Conservation (phyloP, 1,140 invertebrate genomes). For the Neoseiulus cucumeris region DNA sequence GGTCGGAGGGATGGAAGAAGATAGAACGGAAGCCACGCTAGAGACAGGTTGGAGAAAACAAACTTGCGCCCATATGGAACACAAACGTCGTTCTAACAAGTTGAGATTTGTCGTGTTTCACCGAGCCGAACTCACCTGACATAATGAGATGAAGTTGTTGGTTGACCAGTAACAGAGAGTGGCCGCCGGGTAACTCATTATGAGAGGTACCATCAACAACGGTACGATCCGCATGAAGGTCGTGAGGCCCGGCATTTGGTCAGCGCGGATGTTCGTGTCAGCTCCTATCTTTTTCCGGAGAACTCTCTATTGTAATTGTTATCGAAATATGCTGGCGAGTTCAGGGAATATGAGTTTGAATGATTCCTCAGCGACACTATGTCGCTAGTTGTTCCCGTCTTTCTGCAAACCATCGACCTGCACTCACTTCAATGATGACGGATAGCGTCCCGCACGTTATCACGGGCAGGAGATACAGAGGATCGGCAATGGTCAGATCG, state of each 20-base stretch:
- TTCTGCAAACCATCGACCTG: too few relatives aligned
- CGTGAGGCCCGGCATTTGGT: background rate
- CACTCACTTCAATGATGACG: constrained; percentile 51
- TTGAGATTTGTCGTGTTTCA: too few relatives aligned
- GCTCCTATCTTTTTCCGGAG: background rate
- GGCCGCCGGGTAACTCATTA: constrained; percentile 29
- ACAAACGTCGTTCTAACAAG: too few relatives aligned
- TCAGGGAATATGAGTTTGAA: background rate
- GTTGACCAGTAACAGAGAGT: constrained; percentile 71
- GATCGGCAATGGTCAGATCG: constrained; percentile 75
- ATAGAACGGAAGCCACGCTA: too few relatives aligned
- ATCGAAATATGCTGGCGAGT: background rate
- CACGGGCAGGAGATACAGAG: constrained; percentile 62
- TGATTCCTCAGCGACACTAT: background rate
- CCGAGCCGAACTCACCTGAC: constrained; percentile 51
- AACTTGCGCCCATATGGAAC: too few relatives aligned
- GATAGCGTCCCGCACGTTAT: constrained; percentile 57
- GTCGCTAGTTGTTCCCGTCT: too few relatives aligned
- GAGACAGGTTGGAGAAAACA: too few relatives aligned
- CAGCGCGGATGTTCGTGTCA: background rate
- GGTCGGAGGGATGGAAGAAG: too few relatives aligned
- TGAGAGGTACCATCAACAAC: constrained; percentile 15
- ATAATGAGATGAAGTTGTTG: constrained; percentile 60
- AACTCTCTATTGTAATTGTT: background rate
- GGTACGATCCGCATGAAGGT: background rate